phyloP scores from a whole-genome alignment of 2,888 invertebrate species.

The Drosophila merina region DNA sequence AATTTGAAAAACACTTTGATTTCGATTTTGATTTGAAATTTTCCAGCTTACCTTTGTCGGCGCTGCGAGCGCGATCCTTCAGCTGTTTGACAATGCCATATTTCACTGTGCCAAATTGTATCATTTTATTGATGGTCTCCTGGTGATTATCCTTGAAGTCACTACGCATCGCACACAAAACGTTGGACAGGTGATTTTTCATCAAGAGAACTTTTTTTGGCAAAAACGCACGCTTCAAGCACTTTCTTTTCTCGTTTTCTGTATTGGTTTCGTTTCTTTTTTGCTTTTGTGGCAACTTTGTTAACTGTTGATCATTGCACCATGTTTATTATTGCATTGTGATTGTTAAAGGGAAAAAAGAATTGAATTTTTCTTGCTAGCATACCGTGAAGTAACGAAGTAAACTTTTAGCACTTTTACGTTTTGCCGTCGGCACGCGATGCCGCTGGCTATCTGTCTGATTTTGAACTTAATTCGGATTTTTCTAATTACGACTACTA shows the following conservation, averaged over 20 bases:
- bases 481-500: conserved; percentile 2
- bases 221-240: conserved; percentile 4
- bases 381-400: conserved; percentile 1
- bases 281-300: not conserved
- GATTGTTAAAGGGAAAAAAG: conserved; percentile 11
- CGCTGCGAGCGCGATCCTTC: conserved; percentile 84
- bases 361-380: conserved; percentile 4
- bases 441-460: conserved; percentile 28
- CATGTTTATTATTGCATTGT: conserved; percentile 16
- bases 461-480: conserved; percentile 17
- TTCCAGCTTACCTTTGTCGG: conserved; percentile 82
- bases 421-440: conserved; percentile 67
- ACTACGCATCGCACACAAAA: conserved; percentile 84
- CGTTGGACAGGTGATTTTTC: conserved; percentile 82
- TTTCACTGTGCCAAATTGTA: conserved; percentile 88
- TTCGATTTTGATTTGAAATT: no score
- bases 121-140: conserved; percentile 85
- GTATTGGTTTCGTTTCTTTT: not conserved
- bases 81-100: conserved; percentile 86
- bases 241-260: conserved; percentile 12
- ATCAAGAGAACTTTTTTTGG: conserved; percentile 68
- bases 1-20: not conserved
- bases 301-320: conserved; percentile 37
- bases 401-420: conserved; percentile 15
- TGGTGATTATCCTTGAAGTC: conserved; percentile 84